Base-by-base conservation (phyloP, 2,888 invertebrate genomes). In the Orthosia gothica region DNA sequence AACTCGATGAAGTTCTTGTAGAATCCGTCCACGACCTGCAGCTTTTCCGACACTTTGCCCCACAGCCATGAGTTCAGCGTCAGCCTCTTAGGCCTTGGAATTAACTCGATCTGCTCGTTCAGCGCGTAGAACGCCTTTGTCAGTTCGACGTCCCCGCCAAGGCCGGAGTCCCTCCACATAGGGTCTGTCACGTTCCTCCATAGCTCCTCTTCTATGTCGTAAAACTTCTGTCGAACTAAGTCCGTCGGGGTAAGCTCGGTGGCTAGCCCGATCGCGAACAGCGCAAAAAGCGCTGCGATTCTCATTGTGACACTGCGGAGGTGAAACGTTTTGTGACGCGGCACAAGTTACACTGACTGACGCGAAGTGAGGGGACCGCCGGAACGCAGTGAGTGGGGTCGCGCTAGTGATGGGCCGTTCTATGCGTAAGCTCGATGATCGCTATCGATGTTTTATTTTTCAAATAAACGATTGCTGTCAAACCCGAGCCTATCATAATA, bases 1-100 rank as follows among this genome's bases (percentile, higher is more conserved):
- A 97, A 97, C 84, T 97, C 95, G 73, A 97, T 93, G 91, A 98
- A 98, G 62, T 97, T 97, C 80, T 97, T 97, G 91, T 98, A 98
- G 69, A 98, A 92, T 0, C 97, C 97, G 79, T 98, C 97, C 49
- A 98, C 95, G 23, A 97, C 93, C 62, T 97, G 94, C 86, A 98
- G 91, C 89, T 98, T 97, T 50, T 97, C 95, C 75, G 97, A 96
- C 2, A 97, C 95, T 70, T 97, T 95, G 52, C 95, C 96, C 98
- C 98, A 98, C 78, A 97, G 93, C 97, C 98, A 98, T 11, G 97
- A 90, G 45, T 90, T 86, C 45, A 95, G 76, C 45, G 91, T 88
- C 16, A 93, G 91, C 45, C 93, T 89, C 66, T 91, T 91, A 49
- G 91, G 79, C 70, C 85, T 85, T 66, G 94, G 93, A 62, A 94